Base-by-base conservation (phyloP, 2,797 vertebrate species). In the Acanthurus leucopareius region DNA sequence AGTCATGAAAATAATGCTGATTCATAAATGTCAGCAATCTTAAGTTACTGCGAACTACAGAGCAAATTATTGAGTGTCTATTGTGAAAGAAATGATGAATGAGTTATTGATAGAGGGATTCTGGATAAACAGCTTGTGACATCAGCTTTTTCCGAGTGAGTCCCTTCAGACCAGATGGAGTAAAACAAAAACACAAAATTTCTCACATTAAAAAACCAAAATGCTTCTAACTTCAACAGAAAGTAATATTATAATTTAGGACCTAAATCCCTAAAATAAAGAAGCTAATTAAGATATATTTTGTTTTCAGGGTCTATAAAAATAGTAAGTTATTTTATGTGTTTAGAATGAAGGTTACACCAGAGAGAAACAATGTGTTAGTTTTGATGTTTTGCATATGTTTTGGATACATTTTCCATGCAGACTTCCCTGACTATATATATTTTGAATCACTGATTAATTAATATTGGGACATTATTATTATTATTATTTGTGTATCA, bases 391-490 rank as follows among this genome's bases (percentile, higher is more conserved):
- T 32, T 32, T 32, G 14, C 35, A n/a, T 20, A 51, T 67, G 7
- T 47, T 69, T 44, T 28, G 10, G 10, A 15, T 51, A 45, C 9
- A 22, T 56, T 66, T 38, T 62, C 6, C 47, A 10, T 25, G 22
- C 52, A 45, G 44, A 61, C 13, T 77, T 48, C 17, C 48, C 61
- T 66, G 28, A 25, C 35, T 51, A 66, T 58, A 80, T 47, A 54
- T 69, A 40, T 57, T 70, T 79, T 64, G 53, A 78, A 64, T 11
- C 10, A 11, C 40, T 75, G 61, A 84, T 87, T 68, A 71, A 76
- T 67, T n/a, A 79, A 47, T 63, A 74, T 38, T 51, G 25, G 25
- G 25, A 13, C 17, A 71, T 1, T 69, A 60, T 70, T 25, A 25
- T 25, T 25, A 25, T 25, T 25, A 25, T 25, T 25, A 25, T 25